Base-by-base conservation (phyloP, 2,113 vertebrate species). In the Oncorhynchus mykiss region DNA sequence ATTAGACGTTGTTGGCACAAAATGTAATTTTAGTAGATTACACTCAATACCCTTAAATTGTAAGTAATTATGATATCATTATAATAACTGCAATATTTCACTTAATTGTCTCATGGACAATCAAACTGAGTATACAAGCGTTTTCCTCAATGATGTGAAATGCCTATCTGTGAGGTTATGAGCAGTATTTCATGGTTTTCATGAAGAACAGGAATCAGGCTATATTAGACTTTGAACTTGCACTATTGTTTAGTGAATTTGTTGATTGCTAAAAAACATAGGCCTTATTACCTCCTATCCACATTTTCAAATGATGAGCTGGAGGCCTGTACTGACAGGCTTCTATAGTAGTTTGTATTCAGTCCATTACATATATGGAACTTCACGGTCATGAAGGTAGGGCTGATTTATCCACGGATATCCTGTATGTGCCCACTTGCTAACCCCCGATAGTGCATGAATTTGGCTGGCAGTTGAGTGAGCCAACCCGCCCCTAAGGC, bases 401-500 rank as follows among this genome's bases (percentile, higher is more conserved):
- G 51, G 14, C 14, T 54, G 51, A 54, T 54, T 54, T 54, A 62
- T 3, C n/a, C 16, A 62, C 22, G 59, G 59, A 62, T 62, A 22
- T 62, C 20, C 59, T 16, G 59, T 62, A 62, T 57, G 20, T 57
- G 9, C 39, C 39, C 39, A 29, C 25, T 66, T 66, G 64, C 16
- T 67, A 16, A 29, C 12, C 25, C 16, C 62, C 25, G 31, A 31
- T 24, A 67, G 27, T 24, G 16, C 27, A 16, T 82, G 79, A 45
- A 62, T 86, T 60, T 77, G 51, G 69, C 75, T 84, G 80, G 78
- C 84, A 83, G 72, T 74, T 75, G 48, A 73, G 79, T 81, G 67
- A 22, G 57, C 65, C 74, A 18, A 82, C 81, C 81, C 82, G 84
- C 77, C 80, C 80, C 79, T 78, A 11, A 84, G 83, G 87, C 81